Conservation (phyloP, 2,888 invertebrate genomes). For the Aporophyla nigra region DNA sequence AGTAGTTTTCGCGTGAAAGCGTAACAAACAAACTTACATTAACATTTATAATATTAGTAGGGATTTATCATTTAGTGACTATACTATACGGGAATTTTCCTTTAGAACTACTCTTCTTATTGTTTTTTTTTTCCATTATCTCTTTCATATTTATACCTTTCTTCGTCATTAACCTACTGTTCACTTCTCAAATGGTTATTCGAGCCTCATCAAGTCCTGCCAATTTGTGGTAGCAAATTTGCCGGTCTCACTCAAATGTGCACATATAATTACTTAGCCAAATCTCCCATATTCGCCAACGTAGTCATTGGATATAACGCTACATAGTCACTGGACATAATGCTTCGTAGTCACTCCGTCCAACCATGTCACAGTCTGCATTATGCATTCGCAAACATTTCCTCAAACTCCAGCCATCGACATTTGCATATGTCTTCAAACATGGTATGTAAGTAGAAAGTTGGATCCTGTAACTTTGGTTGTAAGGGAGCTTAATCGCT, state of each 20-base stretch:
- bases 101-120: not conserved
- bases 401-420: constrained; percentile 24
- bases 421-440: constrained; percentile 45
- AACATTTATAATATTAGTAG: no score
- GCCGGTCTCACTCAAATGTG: not conserved
- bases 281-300: not conserved
- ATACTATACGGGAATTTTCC: not conserved
- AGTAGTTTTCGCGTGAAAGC: no score
- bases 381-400: constrained; percentile 54
- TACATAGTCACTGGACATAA: constrained; percentile 3
- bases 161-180: not conserved
- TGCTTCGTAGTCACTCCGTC: not conserved
- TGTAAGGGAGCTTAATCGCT: constrained; percentile 45
- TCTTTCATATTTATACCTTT: not conserved
- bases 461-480: constrained; percentile 36
- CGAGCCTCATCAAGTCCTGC: not conserved
- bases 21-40: no score
- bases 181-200: not conserved
- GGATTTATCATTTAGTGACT: not conserved
- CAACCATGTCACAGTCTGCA: constrained; percentile 6
- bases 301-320: not conserved
- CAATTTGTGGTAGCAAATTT: not conserved
- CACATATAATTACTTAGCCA: constrained; percentile 8
- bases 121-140: not conserved
- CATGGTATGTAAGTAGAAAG: constrained; percentile 35